These are phyloP conservation scores for Panulirus ornatus DNA, from an alignment of 1,140 invertebrate genomes.

Conservation along the genomic window DNA sequence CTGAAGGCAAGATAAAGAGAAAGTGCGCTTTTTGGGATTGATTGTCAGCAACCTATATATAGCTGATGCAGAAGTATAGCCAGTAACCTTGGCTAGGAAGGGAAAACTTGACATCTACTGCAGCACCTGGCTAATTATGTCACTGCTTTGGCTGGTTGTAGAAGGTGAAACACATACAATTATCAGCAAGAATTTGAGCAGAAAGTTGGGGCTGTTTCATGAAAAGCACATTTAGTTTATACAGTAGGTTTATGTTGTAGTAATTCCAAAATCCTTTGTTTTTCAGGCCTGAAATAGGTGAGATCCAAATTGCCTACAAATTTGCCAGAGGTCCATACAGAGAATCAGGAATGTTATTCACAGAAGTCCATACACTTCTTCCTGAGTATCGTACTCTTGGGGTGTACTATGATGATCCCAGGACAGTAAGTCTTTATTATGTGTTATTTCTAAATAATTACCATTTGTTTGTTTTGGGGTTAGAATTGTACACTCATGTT, in stretches of 20 bases:
- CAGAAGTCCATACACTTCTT: constrained; percentile 77
- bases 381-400: constrained; percentile 78
- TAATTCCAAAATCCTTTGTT: neutral
- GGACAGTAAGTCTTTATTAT: constrained; percentile 78
- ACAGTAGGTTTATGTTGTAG: too few species aligned
- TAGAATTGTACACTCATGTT: too few species aligned
- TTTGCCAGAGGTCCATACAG: constrained; percentile 79
- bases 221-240: too few species aligned
- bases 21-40: too few species aligned
- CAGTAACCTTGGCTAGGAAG: too few species aligned
- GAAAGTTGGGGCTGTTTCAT: neutral
- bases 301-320: constrained; percentile 78
- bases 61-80: too few species aligned
- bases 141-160: neutral
- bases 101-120: too few species aligned
- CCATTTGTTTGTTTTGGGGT: neutral
- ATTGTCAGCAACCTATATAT: too few species aligned
- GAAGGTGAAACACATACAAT: neutral
- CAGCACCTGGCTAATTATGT: too few species aligned
- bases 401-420: constrained; percentile 80
- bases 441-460: too few species aligned
- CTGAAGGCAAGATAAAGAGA: too few species aligned
- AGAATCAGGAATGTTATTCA: constrained; percentile 78
- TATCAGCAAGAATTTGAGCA: neutral
- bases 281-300: constrained; percentile 77